These are phyloP conservation scores for Kryptopterus vitreolus DNA, from an alignment of 2,797 vertebrate species.

Conservation along the genomic window DNA sequence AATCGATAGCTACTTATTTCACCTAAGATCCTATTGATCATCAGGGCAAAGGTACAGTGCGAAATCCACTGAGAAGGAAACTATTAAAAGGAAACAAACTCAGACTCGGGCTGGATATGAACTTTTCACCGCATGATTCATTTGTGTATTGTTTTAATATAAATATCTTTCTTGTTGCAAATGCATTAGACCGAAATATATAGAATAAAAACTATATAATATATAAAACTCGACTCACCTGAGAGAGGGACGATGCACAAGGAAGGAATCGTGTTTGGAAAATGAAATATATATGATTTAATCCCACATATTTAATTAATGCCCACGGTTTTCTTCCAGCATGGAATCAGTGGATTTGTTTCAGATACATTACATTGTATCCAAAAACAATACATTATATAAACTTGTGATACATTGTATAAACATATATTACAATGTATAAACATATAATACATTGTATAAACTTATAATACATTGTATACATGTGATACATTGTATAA, in stretches of 20 bases:
- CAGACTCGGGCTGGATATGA: neutral
- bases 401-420: no score
- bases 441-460: no score
- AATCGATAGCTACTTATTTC: slow-evolving; percentile 56
- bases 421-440: no score
- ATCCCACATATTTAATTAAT: no score
- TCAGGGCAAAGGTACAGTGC: slow-evolving; percentile 26
- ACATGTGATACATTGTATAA: no score
- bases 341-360: no score
- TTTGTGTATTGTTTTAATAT: neutral
- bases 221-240: neutral
- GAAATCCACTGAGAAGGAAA: slow-evolving; percentile 39
- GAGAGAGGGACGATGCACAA: neutral
- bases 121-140: neutral
- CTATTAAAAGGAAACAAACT: slow-evolving; percentile 45
- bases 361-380: neutral
- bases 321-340: no score
- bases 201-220: neutral
- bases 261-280: neutral
- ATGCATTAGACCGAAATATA: neutral
- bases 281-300: no score
- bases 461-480: no score
- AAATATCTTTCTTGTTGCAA: neutral
- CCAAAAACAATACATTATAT: no score
- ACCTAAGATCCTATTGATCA: slow-evolving; percentile 48